Percentiles rank a stretch among this genome's conserved stretches.
phyloP scores from a whole-genome alignment of 2,113 vertebrate genomes.

The Solea solea region DNA sequence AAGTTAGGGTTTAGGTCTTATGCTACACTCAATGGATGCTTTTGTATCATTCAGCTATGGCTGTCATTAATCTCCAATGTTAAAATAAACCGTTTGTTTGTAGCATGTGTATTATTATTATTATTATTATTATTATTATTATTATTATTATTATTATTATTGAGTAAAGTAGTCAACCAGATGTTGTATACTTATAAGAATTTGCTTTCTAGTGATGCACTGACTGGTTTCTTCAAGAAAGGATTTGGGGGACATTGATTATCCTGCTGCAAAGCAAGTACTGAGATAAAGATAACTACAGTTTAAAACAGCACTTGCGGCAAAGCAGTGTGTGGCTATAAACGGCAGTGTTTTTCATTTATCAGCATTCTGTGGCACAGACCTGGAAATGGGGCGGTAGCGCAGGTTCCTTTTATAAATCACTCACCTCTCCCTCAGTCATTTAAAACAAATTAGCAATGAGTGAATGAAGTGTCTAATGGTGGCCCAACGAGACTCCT shows the following conservation, averaged over 20 bases:
- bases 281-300: slow-evolving; percentile 55
- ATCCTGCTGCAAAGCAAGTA: slow-evolving; percentile 50
- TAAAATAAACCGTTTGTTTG: slow-evolving; percentile 52
- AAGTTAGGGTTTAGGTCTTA: slow-evolving; percentile 49
- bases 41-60: slow-evolving; percentile 46
- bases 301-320: slow-evolving; percentile 43
- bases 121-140: background rate
- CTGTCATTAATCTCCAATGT: slow-evolving; percentile 28
- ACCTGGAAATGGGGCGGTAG: slow-evolving; percentile 37
- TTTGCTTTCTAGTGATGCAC: background rate
- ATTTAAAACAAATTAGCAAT: slow-evolving; percentile 80
- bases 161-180: background rate
- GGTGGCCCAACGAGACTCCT: slow-evolving; percentile 64
- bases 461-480: slow-evolving; percentile 74
- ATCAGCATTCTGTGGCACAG: slow-evolving; percentile 58
- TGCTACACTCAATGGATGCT: slow-evolving; percentile 17
- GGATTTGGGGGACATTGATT: slow-evolving; percentile 41
- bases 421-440: slow-evolving; percentile 74
- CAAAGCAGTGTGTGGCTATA: slow-evolving; percentile 44
- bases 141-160: background rate
- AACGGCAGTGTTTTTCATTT: slow-evolving; percentile 63
- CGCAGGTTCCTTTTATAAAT: slow-evolving; percentile 61
- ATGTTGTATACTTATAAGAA: background rate
- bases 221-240: slow-evolving; percentile 9
- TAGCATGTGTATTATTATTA: slow-evolving; percentile 71